phyloP scores from a whole-genome alignment of 1,140 invertebrate genomes.

The Acromyrmex heyeri region DNA sequence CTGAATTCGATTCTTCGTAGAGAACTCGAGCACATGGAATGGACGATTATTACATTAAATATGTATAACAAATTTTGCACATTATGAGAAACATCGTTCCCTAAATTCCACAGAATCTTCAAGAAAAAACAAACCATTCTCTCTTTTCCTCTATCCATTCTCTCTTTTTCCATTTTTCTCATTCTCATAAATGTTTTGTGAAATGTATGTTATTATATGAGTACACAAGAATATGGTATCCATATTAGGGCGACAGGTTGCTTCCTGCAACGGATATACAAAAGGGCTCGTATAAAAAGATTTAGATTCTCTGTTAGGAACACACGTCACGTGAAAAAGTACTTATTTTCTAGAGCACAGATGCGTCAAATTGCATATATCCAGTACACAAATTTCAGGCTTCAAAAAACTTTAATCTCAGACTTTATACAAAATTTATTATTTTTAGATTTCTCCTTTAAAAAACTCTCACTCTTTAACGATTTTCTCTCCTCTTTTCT shows the following conservation, averaged over 20 bases:
- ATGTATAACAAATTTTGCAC: constrained; percentile 54
- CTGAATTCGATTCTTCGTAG: constrained; percentile 26
- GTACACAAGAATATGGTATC: constrained; percentile 31
- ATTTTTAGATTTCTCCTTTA: constrained; percentile 5
- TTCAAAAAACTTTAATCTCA: constrained; percentile 22
- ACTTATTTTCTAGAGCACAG: constrained; percentile 68
- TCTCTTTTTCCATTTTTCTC: neutral
- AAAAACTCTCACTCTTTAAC: constrained; percentile 28
- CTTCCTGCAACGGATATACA: constrained; percentile 57
- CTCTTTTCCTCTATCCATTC: neutral
- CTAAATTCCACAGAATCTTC: constrained; percentile 38
- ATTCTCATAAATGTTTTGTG: constrained; percentile 11
- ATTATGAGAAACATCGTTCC: constrained; percentile 63
- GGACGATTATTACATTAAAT: constrained; percentile 57
- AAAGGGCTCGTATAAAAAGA: constrained; percentile 70
- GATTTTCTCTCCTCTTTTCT: neutral
- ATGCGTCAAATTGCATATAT: constrained; percentile 48
- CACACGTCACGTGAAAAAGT: constrained; percentile 69
- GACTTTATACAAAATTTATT: constrained; percentile 42
- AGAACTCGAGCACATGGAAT: constrained; percentile 64
- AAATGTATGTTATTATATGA: constrained; percentile 29
- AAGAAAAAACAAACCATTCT: constrained; percentile 59
- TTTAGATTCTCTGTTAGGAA: constrained; percentile 76
- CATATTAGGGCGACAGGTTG: constrained; percentile 26
- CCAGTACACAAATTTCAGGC: constrained; percentile 57